phyloP scores from a whole-genome alignment of 2,888 invertebrate species.

The Reticulitermes lucifugus region DNA sequence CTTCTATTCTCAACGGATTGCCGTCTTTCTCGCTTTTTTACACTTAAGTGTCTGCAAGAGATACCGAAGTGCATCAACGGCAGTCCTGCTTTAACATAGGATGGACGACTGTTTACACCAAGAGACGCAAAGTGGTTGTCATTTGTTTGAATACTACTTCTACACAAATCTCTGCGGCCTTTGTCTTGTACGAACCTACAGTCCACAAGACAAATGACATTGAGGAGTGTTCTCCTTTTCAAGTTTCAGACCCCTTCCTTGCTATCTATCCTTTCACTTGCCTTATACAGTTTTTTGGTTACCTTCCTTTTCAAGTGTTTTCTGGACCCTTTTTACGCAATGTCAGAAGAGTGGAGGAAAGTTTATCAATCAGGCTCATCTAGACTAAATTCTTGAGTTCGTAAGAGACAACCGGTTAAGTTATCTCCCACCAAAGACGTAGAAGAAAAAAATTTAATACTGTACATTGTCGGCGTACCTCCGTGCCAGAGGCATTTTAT shows the following conservation, averaged over 20 bases:
- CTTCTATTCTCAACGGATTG: not conserved
- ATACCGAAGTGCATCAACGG: not conserved
- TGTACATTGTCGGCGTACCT: too few relatives aligned
- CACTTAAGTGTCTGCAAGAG: not conserved
- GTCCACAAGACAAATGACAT: not conserved
- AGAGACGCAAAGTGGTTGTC: constrained; percentile 27
- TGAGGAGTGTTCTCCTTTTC: not conserved
- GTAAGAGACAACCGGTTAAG: too few relatives aligned
- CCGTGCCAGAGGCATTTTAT: too few relatives aligned
- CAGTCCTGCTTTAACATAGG: not conserved
- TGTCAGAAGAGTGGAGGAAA: not conserved
- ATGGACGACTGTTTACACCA: constrained; percentile 28
- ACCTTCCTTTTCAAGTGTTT: not conserved
- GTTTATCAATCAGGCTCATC: not conserved
- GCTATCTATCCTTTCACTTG: not conserved
- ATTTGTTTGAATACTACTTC: constrained; percentile 4
- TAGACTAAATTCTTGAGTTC: not conserved
- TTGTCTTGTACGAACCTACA: not conserved
- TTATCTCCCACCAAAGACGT: too few relatives aligned
- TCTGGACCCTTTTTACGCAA: not conserved
- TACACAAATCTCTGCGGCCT: not conserved
- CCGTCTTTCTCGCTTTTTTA: not conserved
- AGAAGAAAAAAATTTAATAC: too few relatives aligned
- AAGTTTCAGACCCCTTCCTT: not conserved
- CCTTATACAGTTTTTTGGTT: not conserved